phyloP scores from a whole-genome alignment of 2,113 vertebrate genomes.

The Seriola rivoliana region DNA sequence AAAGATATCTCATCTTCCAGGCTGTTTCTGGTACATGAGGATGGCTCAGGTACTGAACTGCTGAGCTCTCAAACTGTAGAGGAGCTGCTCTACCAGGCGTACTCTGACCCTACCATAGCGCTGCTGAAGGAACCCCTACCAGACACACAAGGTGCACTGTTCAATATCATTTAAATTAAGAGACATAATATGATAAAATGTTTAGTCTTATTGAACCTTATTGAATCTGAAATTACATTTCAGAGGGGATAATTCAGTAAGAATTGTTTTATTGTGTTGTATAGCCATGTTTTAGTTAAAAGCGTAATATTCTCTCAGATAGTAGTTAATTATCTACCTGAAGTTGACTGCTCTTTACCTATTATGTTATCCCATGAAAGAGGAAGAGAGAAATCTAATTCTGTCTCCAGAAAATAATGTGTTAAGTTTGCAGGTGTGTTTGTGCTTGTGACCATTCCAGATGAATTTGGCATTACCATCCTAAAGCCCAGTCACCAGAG shows the following conservation, averaged over 20 bases:
- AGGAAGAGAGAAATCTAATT: background rate
- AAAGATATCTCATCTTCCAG: conserved; percentile 74
- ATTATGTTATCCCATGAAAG: too few species aligned
- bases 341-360: background rate
- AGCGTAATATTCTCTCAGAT: background rate
- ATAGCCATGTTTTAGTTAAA: background rate
- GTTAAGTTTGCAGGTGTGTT: background rate
- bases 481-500: conserved; percentile 85
- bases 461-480: conserved; percentile 86
- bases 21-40: conserved; percentile 88
- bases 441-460: conserved; percentile 75
- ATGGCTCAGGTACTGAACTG: conserved; percentile 93
- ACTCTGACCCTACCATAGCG: conserved; percentile 81
- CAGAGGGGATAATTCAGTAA: background rate
- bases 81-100: conserved; percentile 80
- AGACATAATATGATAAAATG: background rate
- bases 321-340: background rate
- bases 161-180: background rate
- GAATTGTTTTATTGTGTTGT: background rate
- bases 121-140: conserved; percentile 88
- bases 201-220: too few species aligned
- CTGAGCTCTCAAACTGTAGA: conserved; percentile 85
- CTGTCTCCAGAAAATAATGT: background rate
- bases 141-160: conserved; percentile 76
- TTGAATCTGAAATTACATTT: too few species aligned